Base-by-base conservation (phyloP, 1,140 invertebrate species). In the Saccostrea cuccullata region DNA sequence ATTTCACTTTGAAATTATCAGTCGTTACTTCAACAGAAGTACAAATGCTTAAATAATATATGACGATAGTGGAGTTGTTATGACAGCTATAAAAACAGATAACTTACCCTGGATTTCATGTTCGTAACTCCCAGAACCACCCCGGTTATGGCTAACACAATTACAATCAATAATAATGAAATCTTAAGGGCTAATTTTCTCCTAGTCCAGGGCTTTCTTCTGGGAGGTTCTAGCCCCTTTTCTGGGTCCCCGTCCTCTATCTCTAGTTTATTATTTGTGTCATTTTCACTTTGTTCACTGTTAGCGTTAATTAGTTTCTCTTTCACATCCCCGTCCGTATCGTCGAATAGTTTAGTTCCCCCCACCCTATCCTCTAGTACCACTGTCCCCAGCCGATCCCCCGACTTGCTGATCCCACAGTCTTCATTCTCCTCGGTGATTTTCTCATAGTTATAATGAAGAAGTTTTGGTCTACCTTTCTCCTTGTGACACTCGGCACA, bases 401-500 rank as follows among this genome's bases (percentile, higher is more conserved):
- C 26, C 30, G 30, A 0, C 60, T n/a, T n/a, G 8, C 15, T 67
- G 17, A 20, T 8, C 60, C 60, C 6, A 5, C 17, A 9, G 20
- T 23, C 60, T 8, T 77, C 70, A 23, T 2, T 26, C 13, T 73
- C 67, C 30, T 77, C 70, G 2, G 70, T 6, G 13, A 77, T 77
- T 77, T 77, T 77, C 23, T 77, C 70, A 77, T 77, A 36, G 8
- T 60, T 0, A 15, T 20, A 60, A 11, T 36, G 9, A 77, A 26
- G 12, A 4, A 67, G 60, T 17, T 36, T 77, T 13, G 23, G 1
- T 77, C 26, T 77, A 77, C 13, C 26, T 30, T 77, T 77, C 15
- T 77, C 70, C 26, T 77, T 77, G 12, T 77, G 70, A 77, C 70
- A 77, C 70, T 77, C 70, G 70, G 30, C 70, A 36, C 70, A 77